phyloP scores from a whole-genome alignment of 2,888 invertebrate genomes.

The Gisinianus flammeolus region DNA sequence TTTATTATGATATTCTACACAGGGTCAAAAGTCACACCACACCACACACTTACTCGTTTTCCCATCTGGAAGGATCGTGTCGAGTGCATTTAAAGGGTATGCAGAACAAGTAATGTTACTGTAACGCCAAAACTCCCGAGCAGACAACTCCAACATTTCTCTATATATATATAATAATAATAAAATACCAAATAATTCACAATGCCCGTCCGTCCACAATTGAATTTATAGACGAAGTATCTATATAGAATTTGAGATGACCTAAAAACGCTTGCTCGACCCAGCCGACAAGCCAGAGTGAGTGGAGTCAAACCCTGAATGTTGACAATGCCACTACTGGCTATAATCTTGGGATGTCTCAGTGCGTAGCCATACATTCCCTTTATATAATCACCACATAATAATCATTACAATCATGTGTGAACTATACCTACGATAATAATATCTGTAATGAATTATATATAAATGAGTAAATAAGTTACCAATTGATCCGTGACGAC shows the following conservation, averaged over 20 bases:
- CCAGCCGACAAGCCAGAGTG: constrained; percentile 94
- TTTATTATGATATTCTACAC: too few relatives aligned
- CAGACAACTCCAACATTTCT: constrained; percentile 95
- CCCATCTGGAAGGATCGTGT: constrained; percentile 92
- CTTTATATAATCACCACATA: constrained; percentile 65
- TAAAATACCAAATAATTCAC: background rate
- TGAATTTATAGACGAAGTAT: background rate
- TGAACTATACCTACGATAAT: too few relatives aligned
- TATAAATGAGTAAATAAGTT: constrained; percentile 22
- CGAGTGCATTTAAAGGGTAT: constrained; percentile 94
- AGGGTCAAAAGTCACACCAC: too few relatives aligned
- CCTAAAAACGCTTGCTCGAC: constrained; percentile 90
- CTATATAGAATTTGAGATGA: background rate
- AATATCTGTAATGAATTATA: constrained; percentile 38
- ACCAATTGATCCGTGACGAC: constrained; percentile 97
- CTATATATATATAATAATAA: constrained; percentile 60
- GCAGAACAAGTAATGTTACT: constrained; percentile 98
- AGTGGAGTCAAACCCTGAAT: constrained; percentile 90
- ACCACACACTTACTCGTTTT: constrained; percentile 77
- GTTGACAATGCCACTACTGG: constrained; percentile 90
- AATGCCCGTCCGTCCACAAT: background rate
- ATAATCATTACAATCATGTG: too few relatives aligned
- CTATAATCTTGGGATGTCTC: constrained; percentile 90
- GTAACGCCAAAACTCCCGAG: constrained; percentile 97
- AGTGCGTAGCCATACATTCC: constrained; percentile 99